phyloP scores from a whole-genome alignment of 1,140 invertebrate genomes.

The Holotrichia oblita region DNA sequence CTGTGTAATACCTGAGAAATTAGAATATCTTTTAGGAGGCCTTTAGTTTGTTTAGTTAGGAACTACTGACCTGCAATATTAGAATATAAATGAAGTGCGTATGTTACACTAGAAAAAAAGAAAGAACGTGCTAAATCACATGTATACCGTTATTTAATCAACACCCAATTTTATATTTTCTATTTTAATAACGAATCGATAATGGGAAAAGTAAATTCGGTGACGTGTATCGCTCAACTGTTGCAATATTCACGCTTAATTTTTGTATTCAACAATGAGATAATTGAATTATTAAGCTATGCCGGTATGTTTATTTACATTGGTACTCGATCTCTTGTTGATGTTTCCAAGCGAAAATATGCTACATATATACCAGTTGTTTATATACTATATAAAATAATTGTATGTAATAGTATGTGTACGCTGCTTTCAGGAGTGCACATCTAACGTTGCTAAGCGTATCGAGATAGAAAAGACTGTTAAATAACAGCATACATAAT shows the following conservation, averaged over 20 bases:
- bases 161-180: not conserved
- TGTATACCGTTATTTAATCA: not conserved
- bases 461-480: not conserved
- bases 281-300: not conserved
- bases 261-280: not conserved
- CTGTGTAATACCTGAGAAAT: too few relatives aligned
- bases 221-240: not conserved
- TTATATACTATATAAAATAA: too few relatives aligned
- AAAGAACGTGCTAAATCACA: slow-evolving; percentile 5
- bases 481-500: slow-evolving; percentile 6
- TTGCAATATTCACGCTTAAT: not conserved
- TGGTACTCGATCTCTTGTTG: too few relatives aligned
- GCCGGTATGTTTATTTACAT: too few relatives aligned
- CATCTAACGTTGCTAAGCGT: not conserved
- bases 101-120: too few relatives aligned
- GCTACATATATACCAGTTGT: too few relatives aligned
- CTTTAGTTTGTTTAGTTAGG: too few relatives aligned
- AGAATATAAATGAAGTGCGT: too few relatives aligned
- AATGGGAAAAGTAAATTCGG: not conserved
- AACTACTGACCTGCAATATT: too few relatives aligned
- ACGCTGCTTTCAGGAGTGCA: not conserved
- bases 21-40: too few relatives aligned
- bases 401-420: too few relatives aligned
- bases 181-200: not conserved
- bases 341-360: too few relatives aligned